Base-by-base conservation (phyloP, 2,113 vertebrate genomes). In the Vulpes vulpes region DNA sequence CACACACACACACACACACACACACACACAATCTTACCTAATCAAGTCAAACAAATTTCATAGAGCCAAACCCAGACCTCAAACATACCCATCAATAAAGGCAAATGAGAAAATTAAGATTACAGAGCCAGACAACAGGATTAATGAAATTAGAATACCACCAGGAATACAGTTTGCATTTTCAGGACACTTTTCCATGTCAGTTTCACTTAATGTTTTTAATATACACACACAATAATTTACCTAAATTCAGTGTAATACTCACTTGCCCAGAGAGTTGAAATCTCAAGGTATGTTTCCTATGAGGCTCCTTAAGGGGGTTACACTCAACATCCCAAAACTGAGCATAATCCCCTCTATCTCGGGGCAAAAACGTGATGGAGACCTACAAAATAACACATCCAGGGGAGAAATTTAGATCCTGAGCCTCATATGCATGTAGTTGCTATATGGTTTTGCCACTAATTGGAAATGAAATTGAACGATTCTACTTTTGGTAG, bases 241-340 rank as follows among this genome's bases (percentile, higher is more conserved):
- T 32, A 80, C 17, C 62, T 81, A 76, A 78, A 78, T 73, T 62
- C n/a, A 80, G 30, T 38, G 12, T 64, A 95, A 93, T 78, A 98
- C 99, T 99, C 89, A 99, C 99, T 38, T 97, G 98, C 98, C 99
- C 99, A 98, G 98, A 99, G 80, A 99, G 99, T 32, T 99, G 99
- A 97, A 99, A 99, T 96, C 99, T 99, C 92, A 99, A 92, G 59
- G 99, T 99, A 76, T 99, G 98, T 96, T 99, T 99, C 95, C 98
- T 98, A n/a, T 99, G 99, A 17, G 99, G 99, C 73, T 99, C 99
- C 88, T 99, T 99, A 98, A 99, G 96, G 11, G 99, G 98, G 89
- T 99, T 99, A 97, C 99, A 99, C 95, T 99, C 99, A 86, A 99
- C 98, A 97, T 99, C 99, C 99, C 99, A 99, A 97, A 99, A 99